Conservation (phyloP, 1,140 invertebrate species). For the Piezodorus guildinii region DNA sequence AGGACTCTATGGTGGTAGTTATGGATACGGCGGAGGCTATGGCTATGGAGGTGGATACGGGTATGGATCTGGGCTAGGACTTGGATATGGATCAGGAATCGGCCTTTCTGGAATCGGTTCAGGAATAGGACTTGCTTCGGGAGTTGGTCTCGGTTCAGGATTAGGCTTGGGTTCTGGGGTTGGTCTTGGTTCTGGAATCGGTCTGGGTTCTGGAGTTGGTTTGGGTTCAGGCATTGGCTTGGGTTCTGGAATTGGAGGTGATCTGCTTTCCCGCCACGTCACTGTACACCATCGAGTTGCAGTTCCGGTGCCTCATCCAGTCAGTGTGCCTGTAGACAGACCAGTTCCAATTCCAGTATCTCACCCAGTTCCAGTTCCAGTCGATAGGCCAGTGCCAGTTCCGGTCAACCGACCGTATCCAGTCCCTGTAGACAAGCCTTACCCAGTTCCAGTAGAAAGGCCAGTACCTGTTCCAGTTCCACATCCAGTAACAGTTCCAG, state of each 20-base stretch:
- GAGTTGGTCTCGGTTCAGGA: not conserved
- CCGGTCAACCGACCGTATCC: slow-evolving; percentile 25
- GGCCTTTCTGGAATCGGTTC: not conserved
- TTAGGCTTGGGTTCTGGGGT: not conserved
- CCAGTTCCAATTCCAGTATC: slow-evolving; percentile 25
- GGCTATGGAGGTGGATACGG: not conserved
- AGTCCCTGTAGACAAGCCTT: slow-evolving; percentile 3
- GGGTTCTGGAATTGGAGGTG: not conserved
- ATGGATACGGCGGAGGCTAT: not conserved
- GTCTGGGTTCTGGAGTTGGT: not conserved
- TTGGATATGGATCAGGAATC: not conserved
- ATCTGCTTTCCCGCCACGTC: slow-evolving; percentile 15
- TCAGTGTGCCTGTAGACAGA: slow-evolving; percentile 26
- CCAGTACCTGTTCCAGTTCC: slow-evolving; percentile 25
- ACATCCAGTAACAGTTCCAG: slow-evolving; percentile 24
- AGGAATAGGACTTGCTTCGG: not conserved
- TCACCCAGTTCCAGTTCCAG: slow-evolving; percentile 24
- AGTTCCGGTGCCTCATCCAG: slow-evolving; percentile 25
- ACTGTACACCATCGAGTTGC: slow-evolving; percentile 23
- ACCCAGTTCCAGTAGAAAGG: slow-evolving; percentile 25
- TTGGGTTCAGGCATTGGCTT: slow-evolving; percentile 12
- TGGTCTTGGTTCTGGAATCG: not conserved
- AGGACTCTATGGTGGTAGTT: not conserved
- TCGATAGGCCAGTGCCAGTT: slow-evolving; percentile 26
- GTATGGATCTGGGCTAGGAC: not conserved